Base-by-base conservation (phyloP, 2,888 invertebrate genomes). In the Trichopoda pennipes region DNA sequence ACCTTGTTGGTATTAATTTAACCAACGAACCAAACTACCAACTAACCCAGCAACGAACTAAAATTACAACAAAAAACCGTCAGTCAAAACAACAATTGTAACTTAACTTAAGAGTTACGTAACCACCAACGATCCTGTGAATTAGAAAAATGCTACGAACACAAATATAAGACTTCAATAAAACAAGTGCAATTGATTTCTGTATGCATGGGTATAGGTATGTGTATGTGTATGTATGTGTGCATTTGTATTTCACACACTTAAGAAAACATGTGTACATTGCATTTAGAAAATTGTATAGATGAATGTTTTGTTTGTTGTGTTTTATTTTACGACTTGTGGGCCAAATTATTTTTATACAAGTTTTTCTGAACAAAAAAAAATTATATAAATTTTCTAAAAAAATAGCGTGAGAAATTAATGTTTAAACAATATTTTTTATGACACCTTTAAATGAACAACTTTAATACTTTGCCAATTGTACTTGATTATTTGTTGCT, bases 381-480 rank as follows among this genome's bases (percentile, higher is more conserved):
- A 58, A 63, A 38, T 2, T 44, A 70, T 51, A 44, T 47, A 38
- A 58, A 63, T 63, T 75, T 66, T 70, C 56, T 49, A 58, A 77
- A 77, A 80, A 79, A 79, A 28, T 60, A 79, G 79, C 82, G 82
- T 82, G 82, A 79, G 82, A 82, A 82, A 82, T 79, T 72, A 72
- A 44, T 63, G 75, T 72, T 75, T 58, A 58, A 79, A 73, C 75
- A 79, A 66, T 81, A 77, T 78, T 76, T 77, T 63, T 82, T 82
- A 79, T 82, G 75, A 79, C 82, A 79, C 82, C 75, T 79, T n/a
- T 76, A 78, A 81, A 74, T 78, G 77, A 78, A 81, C 77, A 73
- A 66, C 66, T 64, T 66, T 63, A 61, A 77, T 66, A 78, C 81
- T 73, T 35, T 2, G 55, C 28, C 55, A 56, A 42, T 44, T 23